These are phyloP conservation scores for Drosophila sucinea DNA, from an alignment of 1,140 invertebrate genomes.

Conservation along the genomic window DNA sequence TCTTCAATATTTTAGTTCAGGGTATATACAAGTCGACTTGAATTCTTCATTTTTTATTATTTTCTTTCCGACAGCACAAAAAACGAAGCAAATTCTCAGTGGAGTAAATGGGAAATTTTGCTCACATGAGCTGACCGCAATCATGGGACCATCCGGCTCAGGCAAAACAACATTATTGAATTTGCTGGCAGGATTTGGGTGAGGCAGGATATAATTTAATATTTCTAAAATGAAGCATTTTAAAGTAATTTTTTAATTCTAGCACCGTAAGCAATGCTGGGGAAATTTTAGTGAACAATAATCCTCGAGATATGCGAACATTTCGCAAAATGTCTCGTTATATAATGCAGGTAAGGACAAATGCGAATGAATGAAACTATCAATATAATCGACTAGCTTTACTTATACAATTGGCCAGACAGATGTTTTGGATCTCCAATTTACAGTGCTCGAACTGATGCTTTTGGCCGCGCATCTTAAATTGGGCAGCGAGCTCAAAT, in stretches of 20 bases:
- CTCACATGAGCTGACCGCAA: constrained; percentile 87
- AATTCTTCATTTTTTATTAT: not conserved
- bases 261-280: constrained; percentile 84
- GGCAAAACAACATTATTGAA: constrained; percentile 96
- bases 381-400: not conserved
- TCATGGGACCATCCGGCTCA: constrained; percentile 93
- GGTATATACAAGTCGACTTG: not conserved
- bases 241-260: not conserved
- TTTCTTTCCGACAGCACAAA: constrained; percentile 35
- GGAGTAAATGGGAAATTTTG: constrained; percentile 75
- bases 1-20: too few species aligned
- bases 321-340: constrained; percentile 95
- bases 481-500: constrained; percentile 87
- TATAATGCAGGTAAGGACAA: constrained; percentile 90
- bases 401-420: constrained; percentile 82
- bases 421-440: constrained; percentile 92
- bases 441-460: constrained; percentile 94
- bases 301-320: constrained; percentile 88
- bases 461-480: constrained; percentile 94
- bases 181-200: constrained; percentile 93
- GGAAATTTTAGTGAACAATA: constrained; percentile 89
- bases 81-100: constrained; percentile 63
- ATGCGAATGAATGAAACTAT: too few species aligned
- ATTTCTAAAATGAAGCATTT: not conserved
- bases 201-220: constrained; percentile 31